phyloP scores from a whole-genome alignment of 2,797 vertebrate species.

The Propithecus perrieri region DNA sequence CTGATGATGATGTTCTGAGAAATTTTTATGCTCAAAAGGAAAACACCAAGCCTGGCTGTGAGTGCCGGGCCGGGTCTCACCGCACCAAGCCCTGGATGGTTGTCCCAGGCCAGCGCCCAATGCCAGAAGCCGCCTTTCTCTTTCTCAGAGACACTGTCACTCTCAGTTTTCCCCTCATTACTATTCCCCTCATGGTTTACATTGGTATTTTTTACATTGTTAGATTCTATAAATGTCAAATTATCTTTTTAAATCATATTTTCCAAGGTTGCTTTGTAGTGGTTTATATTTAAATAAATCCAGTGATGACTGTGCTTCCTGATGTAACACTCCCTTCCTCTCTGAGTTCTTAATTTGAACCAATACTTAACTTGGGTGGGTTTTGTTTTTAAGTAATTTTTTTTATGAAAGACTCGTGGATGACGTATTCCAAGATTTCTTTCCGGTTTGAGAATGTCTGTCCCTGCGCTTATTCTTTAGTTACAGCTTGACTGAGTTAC shows the following conservation, averaged over 20 bases:
- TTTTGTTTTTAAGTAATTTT: neutral
- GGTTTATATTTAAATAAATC: neutral
- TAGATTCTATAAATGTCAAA: neutral
- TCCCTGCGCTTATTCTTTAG: neutral
- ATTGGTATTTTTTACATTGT: neutral
- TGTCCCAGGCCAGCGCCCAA: neutral
- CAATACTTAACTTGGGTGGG: neutral
- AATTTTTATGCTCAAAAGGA: neutral
- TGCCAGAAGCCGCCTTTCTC: too few relatives aligned
- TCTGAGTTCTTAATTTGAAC: neutral
- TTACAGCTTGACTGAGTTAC: neutral
- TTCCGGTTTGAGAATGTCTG: neutral
- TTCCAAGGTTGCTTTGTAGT: neutral
- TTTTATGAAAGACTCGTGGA: neutral
- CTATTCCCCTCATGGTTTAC: neutral
- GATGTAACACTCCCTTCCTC: neutral
- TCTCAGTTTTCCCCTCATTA: neutral
- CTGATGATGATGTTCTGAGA: neutral
- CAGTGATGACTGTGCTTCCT: neutral
- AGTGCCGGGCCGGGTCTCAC: too few relatives aligned
- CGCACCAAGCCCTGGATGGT: too few relatives aligned
- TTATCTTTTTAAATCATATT: neutral
- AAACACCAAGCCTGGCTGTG: neutral
- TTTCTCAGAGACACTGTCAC: neutral
- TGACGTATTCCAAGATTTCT: neutral